Evolutionary conservation across 1,140 invertebrate species (phyloP).

Genomic region (Drosophila murphyi): DNA sequence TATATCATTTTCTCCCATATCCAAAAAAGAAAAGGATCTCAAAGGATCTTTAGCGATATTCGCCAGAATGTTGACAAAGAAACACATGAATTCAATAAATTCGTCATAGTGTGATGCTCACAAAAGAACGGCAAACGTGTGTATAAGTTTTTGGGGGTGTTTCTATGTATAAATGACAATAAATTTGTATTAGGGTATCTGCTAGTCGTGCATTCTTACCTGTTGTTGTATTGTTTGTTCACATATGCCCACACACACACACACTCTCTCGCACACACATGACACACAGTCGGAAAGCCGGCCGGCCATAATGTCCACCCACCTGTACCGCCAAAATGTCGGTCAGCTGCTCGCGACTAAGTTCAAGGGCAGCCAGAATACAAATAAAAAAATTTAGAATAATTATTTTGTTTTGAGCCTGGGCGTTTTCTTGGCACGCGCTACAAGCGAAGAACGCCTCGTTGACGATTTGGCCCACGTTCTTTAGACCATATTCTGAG

Average conservation of each 20-base stretch:
- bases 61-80: too few species aligned
- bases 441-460: slow-evolving; percentile 59
- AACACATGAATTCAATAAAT: too few species aligned
- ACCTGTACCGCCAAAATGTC: slow-evolving; percentile 68
- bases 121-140: too few species aligned
- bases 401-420: not conserved
- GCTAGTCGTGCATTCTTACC: not conserved
- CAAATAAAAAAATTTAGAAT: slow-evolving; percentile 45
- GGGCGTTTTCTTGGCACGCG: slow-evolving; percentile 59
- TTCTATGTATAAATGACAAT: too few species aligned
- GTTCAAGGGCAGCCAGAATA: slow-evolving; percentile 65
- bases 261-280: not conserved
- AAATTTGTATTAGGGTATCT: not conserved
- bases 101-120: too few species aligned
- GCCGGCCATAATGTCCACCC: slow-evolving; percentile 51
- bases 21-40: too few species aligned
- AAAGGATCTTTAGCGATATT: too few species aligned
- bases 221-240: slow-evolving; percentile 32
- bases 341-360: slow-evolving; percentile 56
- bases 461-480: slow-evolving; percentile 67
- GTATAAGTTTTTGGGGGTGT: too few species aligned
- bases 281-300: not conserved
- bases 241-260: slow-evolving; percentile 33
- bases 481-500: slow-evolving; percentile 2
- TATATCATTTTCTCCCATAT: too few species aligned